Percentiles rank a stretch among this genome's conserved stretches.
These are phyloP conservation scores for Dynastes maya DNA, from an alignment of 2,888 invertebrate genomes.

Conservation along the genomic window DNA sequence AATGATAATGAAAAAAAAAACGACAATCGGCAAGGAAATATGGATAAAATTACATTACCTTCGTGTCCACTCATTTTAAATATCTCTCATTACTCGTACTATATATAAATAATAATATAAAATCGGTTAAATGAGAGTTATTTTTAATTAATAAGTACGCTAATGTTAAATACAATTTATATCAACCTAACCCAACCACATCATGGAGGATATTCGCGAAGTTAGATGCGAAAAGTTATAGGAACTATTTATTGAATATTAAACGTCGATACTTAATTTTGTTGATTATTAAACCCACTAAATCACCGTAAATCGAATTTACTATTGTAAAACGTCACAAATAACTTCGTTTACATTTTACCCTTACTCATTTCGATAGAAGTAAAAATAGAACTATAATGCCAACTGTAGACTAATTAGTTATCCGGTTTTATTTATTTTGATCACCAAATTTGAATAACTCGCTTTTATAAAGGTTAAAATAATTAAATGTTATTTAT, in stretches of 20 bases:
- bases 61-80: constrained; percentile 53
- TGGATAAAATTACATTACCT: constrained; percentile 40
- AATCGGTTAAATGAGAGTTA: constrained; percentile 26
- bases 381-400: constrained; percentile 30
- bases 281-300: background rate
- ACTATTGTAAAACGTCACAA: background rate
- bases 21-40: constrained; percentile 11
- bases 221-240: background rate
- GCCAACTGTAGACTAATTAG: constrained; percentile 12
- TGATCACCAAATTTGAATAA: no score
- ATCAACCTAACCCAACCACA: constrained; percentile 53
- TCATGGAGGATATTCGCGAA: constrained; percentile 48
- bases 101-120: constrained; percentile 17
- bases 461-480: no score
- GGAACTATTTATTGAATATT: constrained; percentile 16
- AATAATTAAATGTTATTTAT: no score
- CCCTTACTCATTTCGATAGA: constrained; percentile 35
- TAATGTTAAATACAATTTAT: constrained; percentile 35
- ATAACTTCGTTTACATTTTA: constrained; percentile 36
- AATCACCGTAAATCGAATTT: constrained; percentile 2
- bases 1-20: constrained; percentile 21
- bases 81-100: constrained; percentile 31
- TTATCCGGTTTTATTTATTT: background rate
- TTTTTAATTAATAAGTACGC: constrained; percentile 25
- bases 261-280: background rate